Percentiles rank a stretch among this genome's conserved stretches.
Evolutionary conservation across 2,888 invertebrate species (phyloP).

Genomic region (Macaria notata): DNA sequence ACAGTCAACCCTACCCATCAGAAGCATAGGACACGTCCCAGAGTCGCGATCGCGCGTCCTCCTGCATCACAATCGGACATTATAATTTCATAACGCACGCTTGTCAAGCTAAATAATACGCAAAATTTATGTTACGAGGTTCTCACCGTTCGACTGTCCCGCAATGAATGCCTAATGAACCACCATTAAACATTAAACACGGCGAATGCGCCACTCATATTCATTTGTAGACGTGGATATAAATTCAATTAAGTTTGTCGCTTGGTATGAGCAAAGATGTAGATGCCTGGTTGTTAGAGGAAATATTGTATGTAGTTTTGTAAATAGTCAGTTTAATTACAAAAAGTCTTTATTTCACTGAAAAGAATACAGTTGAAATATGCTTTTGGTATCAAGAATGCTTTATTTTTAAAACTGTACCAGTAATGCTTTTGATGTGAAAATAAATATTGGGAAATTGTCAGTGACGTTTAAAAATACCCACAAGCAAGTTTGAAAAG

Average conservation of each 20-base stretch:
- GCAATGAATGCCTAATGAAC: conserved; percentile 70
- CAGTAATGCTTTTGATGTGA: too few species aligned
- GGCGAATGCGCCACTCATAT: conserved; percentile 68
- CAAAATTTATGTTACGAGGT: conserved; percentile 82
- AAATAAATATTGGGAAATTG: too few species aligned
- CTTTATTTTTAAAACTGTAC: too few species aligned
- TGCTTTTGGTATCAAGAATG: too few species aligned
- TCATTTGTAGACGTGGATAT: conserved; percentile 76
- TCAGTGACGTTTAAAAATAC: too few species aligned
- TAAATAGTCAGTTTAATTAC: too few species aligned
- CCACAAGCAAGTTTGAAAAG: too few species aligned
- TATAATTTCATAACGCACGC: conserved; percentile 80
- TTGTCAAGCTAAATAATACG: conserved; percentile 81
- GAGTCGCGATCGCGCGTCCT: conserved; percentile 46
- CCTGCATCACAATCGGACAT: conserved; percentile 71
- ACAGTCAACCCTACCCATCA: conserved; percentile 41
- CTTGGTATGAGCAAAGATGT: conserved; percentile 23
- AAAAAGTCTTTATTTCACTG: too few species aligned
- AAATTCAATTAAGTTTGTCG: conserved; percentile 73
- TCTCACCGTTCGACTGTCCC: conserved; percentile 73
- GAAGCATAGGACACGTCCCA: conserved; percentile 59
- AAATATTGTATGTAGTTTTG: too few species aligned
- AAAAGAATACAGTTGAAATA: too few species aligned
- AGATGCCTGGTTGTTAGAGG: too few species aligned
- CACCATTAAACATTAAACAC: conserved; percentile 41